Evolutionary conservation across 2,888 invertebrate genomes (phyloP), one percentile per base, ranked within the genome.

Genomic region (Sericinus montela): DNA sequence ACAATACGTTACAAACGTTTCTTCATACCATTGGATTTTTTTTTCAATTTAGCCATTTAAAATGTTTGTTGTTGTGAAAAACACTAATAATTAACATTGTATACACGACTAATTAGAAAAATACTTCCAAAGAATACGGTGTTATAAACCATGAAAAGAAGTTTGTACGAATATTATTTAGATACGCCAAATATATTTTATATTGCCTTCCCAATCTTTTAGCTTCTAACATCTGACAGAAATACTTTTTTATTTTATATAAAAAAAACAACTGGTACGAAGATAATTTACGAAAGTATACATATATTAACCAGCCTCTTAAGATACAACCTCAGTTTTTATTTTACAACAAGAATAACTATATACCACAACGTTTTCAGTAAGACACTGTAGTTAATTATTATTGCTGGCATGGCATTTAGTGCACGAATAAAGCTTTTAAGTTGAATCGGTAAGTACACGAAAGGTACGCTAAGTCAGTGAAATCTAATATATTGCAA

Each of bases 311-410:
- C 80, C 50, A 83, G 80, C 82, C 82, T 83, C 79, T 65, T 69
- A 57, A 61, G 62, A 68, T 74, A 80, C 82, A 83, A 83, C 82
- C 80, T 73, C 68, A 58, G 62, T 59, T 44, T 39, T 62, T 73
- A 57, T 57, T 65, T 64, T 69, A 69, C 57, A 68, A 67, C 62
- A 72, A 74, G 54, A 63, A 66, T 63, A 60, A 67, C 64, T 78
- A 72, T 52, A 67, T 60, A 61, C 75, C 80, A 84, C 82, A 83
- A 82, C 80, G 49, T 74, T 72, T 70, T 72, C 60, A 57, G 56
- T 80, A 84, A 82, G 83, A 85, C 82, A 85, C 83, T 74, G 71
- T 50, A 75, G 68, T 73, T 55, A 56, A 62, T 56, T 57, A 66
- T 71, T 80, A 83, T 80, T 80, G 75, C 77, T 72, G 72, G 36